Conservation (phyloP, 2,797 vertebrate species). For the Oryzias dopingdopingensis region DNA sequence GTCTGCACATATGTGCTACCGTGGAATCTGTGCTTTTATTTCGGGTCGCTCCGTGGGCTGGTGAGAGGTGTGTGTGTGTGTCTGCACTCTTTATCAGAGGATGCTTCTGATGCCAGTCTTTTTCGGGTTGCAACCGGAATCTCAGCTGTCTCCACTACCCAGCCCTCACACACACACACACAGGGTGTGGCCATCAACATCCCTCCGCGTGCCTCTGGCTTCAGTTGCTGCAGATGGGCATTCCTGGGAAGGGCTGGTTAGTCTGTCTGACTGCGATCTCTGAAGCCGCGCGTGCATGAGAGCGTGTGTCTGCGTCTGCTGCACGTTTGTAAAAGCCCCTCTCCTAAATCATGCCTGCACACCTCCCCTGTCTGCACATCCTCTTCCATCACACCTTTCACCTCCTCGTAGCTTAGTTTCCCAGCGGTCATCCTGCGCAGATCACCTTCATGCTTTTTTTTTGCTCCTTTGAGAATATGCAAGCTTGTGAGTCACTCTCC, state of each 20-base stretch:
- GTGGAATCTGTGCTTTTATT: conserved; percentile 64
- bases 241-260: conserved; percentile 74
- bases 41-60: conserved; percentile 30
- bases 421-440: neutral
- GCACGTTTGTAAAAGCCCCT: conserved; percentile 10
- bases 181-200: conserved; percentile 70
- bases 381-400: conserved; percentile 34
- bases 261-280: conserved; percentile 47
- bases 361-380: conserved; percentile 59
- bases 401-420: conserved; percentile 2
- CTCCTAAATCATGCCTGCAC: conserved; percentile 58
- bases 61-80: conserved; percentile 36
- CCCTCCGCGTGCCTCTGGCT: conserved; percentile 51
- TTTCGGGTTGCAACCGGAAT: conserved; percentile 74
- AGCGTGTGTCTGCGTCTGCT: neutral
- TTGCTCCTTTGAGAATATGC: conserved; percentile 15
- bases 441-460: conserved; percentile 14
- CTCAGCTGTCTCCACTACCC: conserved; percentile 76
- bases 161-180: conserved; percentile 32
- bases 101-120: conserved; percentile 79
- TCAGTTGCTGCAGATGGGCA: conserved; percentile 70
- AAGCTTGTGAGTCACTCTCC: conserved; percentile 46
- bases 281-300: neutral
- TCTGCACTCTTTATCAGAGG: conserved; percentile 46
- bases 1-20: conserved; percentile 49